These are phyloP conservation scores for Drosophila nigricruria DNA, from an alignment of 2,888 invertebrate genomes.

Conservation along the genomic window DNA sequence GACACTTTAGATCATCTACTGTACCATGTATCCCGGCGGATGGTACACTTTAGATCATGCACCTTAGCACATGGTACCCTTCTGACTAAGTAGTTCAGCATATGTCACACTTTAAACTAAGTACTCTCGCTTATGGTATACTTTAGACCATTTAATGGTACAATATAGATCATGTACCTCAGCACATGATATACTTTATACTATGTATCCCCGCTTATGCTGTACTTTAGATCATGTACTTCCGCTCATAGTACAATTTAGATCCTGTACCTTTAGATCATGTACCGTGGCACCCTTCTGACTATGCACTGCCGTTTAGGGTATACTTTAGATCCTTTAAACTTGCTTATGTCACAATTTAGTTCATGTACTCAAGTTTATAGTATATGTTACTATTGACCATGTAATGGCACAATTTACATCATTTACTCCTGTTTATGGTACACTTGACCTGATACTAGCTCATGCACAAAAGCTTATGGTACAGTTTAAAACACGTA, in stretches of 20 bases:
- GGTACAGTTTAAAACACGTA: no score
- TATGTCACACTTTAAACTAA: background rate
- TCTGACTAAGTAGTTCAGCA: background rate
- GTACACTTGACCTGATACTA: no score
- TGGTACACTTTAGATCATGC: background rate
- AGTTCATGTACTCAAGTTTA: no score
- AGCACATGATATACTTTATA: background rate
- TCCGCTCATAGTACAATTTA: no score
- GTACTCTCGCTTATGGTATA: no score
- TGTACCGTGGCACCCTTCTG: background rate
- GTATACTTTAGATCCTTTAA: background rate
- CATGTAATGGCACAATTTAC: no score
- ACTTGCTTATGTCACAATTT: no score
- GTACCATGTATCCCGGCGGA: no score
- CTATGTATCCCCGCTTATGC: background rate
- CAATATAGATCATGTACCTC: background rate
- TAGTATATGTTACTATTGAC: no score
- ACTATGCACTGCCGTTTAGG: background rate
- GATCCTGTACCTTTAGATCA: background rate
- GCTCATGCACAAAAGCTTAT: no score
- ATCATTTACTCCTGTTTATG: no score
- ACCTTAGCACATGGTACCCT: background rate
- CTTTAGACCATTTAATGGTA: background rate
- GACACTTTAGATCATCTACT: background rate
- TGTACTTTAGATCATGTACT: background rate